phyloP scores from a whole-genome alignment of 2,797 vertebrate species.

The Cyprinodon diabolis region DNA sequence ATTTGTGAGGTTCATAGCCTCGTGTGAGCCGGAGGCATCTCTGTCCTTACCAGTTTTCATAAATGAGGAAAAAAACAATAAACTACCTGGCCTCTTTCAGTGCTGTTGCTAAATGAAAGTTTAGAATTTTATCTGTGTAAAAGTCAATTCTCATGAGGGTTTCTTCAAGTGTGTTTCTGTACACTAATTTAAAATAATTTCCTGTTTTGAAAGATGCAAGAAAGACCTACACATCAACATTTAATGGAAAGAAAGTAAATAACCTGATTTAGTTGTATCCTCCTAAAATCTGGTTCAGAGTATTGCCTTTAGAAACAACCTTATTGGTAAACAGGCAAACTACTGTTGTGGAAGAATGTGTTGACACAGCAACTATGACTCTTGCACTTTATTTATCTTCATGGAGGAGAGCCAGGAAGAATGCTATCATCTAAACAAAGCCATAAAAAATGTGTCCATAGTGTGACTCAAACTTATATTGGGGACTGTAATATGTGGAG shows the following conservation, averaged over 20 bases:
- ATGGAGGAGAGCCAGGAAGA: background rate
- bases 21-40: conserved; percentile 44
- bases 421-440: background rate
- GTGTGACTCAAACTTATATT: background rate
- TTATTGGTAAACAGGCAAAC: background rate
- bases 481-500: background rate
- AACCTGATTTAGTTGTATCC: background rate
- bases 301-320: too few species aligned
- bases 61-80: conserved; percentile 40
- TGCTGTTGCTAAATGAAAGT: background rate
- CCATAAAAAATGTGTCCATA: background rate
- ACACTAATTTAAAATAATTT: background rate
- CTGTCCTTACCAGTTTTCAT: conserved; percentile 31
- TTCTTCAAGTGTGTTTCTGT: background rate
- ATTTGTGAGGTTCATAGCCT: conserved; percentile 49
- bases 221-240: background rate
- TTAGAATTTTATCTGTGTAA: background rate
- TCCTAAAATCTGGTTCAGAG: background rate
- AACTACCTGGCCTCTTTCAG: conserved; percentile 40
- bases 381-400: background rate
- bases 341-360: background rate
- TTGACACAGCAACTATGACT: background rate
- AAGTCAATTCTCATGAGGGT: background rate
- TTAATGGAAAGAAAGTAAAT: too few species aligned
- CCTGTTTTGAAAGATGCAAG: background rate